phyloP scores from a whole-genome alignment of 2,113 vertebrate species.

The Bungarus multicinctus region DNA sequence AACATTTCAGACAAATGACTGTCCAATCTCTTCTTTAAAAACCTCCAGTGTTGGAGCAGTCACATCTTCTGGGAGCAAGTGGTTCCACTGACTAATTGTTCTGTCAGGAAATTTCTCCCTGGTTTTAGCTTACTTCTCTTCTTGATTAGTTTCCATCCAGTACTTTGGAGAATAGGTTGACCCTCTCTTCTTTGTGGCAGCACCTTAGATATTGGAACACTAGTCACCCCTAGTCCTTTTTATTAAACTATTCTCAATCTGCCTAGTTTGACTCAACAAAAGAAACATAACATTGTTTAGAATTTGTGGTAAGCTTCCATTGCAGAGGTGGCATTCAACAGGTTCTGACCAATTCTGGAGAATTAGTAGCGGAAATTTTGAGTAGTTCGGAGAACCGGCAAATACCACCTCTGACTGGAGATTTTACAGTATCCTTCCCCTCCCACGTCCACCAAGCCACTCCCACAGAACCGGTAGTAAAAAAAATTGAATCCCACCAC shows the following conservation, averaged over 20 bases:
- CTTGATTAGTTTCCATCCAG: not conserved
- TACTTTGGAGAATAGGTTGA: not conserved
- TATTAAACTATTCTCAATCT: not conserved
- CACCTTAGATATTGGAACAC: not conserved
- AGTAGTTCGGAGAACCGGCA: no score
- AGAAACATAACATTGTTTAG: not conserved
- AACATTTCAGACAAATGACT: not conserved
- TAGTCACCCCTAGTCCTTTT: not conserved
- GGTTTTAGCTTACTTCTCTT: not conserved
- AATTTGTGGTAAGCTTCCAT: not conserved
- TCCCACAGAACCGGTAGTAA: no score
- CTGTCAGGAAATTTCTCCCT: not conserved
- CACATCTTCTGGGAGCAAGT: not conserved
- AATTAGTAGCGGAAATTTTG: no score
- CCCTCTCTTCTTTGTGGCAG: not conserved
- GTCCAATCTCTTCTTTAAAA: not conserved
- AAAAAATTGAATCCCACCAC: no score
- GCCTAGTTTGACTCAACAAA: not conserved
- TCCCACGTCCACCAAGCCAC: no score
- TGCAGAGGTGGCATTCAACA: no score
- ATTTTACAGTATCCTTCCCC: no score
- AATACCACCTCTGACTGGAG: no score
- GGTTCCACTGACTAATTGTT: not conserved
- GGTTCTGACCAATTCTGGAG: no score
- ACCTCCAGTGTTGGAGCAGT: not conserved